Evolutionary conservation across 2,797 vertebrate species (phyloP).

Genomic region (Lepus townsendii): DNA sequence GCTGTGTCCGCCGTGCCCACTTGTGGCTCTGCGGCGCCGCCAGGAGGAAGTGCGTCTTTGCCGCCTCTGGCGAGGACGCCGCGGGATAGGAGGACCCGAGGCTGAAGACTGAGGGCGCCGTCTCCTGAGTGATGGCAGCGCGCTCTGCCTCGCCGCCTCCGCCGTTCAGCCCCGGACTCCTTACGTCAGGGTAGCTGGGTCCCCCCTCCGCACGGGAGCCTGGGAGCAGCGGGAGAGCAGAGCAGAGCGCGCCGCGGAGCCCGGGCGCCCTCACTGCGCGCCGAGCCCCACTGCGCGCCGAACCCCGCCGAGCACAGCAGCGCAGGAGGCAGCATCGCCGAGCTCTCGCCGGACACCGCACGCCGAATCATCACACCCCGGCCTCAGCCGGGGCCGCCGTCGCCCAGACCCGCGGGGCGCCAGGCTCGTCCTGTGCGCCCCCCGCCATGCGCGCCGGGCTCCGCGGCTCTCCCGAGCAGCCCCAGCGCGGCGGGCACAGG

Average conservation of each 20-base stretch:
- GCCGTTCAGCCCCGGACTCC: constrained; percentile 67
- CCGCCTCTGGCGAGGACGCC: constrained; percentile 49
- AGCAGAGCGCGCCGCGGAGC: constrained; percentile 58
- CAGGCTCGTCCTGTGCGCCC: not conserved
- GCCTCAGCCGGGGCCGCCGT: not conserved
- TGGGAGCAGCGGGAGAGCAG: constrained; percentile 65
- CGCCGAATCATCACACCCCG: not conserved
- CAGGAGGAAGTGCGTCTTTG: constrained; percentile 39
- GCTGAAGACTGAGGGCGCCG: constrained; percentile 80
- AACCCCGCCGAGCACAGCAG: not conserved
- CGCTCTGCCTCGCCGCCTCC: constrained; percentile 76
- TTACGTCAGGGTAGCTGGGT: constrained; percentile 82
- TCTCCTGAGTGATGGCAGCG: constrained; percentile 81
- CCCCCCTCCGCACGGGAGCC: constrained; percentile 71
- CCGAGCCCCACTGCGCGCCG: not conserved
- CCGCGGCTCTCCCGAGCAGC: constrained; percentile 44
- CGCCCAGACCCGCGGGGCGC: not conserved
- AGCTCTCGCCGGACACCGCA: not conserved
- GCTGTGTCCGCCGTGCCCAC: constrained; percentile 65
- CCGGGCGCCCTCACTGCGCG: not conserved
- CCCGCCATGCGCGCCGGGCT: constrained; percentile 65
- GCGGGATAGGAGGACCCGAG: constrained; percentile 54
- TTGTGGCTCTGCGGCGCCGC: constrained; percentile 75
- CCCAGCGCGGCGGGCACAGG: not conserved
- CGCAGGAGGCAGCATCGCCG: not conserved